Evolutionary conservation across 2,113 vertebrate genomes (phyloP).

Genomic region (Phoxinus phoxinus): DNA sequence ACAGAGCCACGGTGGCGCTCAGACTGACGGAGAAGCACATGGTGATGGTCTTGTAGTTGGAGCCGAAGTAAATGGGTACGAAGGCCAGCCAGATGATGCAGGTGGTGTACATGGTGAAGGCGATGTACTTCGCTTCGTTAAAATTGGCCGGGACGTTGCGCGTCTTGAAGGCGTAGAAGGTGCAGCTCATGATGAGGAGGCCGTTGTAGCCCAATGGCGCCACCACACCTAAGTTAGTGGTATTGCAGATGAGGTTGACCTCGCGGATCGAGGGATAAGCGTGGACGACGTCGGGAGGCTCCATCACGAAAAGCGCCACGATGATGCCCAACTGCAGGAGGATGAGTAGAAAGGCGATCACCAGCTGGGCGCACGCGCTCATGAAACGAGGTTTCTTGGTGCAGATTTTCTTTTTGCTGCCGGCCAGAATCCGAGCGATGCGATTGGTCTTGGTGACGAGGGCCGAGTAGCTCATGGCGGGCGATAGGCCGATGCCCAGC

Average conservation of each 20-base stretch:
- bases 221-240: constrained; percentile 94
- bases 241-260: constrained; percentile 96
- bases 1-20: constrained; percentile 94
- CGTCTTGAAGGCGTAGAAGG: constrained; percentile 99
- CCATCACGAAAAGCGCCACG: constrained; percentile 95
- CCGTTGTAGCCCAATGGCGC: constrained; percentile 97
- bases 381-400: constrained; percentile 99
- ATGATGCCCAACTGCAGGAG: constrained; percentile 95
- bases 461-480: constrained; percentile 94
- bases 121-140: constrained; percentile 98
- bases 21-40: constrained; percentile 99
- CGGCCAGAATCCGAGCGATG: constrained; percentile 95
- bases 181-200: constrained; percentile 95
- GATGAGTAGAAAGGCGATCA: constrained; percentile 95
- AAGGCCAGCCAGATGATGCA: constrained; percentile 99
- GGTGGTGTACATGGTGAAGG: constrained; percentile 99
- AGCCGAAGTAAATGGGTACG: constrained; percentile 98
- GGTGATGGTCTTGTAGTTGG: constrained; percentile 99
- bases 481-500: constrained; percentile 93
- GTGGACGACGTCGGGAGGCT: constrained; percentile 86
- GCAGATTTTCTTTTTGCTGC: constrained; percentile 99
- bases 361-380: constrained; percentile 96
- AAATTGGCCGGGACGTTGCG: constrained; percentile 98
- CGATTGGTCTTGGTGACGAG: constrained; percentile 96
- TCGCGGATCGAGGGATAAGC: constrained; percentile 80